These are phyloP conservation scores for Apocheima hispidaria DNA, from an alignment of 2,888 invertebrate genomes.

Conservation along the genomic window DNA sequence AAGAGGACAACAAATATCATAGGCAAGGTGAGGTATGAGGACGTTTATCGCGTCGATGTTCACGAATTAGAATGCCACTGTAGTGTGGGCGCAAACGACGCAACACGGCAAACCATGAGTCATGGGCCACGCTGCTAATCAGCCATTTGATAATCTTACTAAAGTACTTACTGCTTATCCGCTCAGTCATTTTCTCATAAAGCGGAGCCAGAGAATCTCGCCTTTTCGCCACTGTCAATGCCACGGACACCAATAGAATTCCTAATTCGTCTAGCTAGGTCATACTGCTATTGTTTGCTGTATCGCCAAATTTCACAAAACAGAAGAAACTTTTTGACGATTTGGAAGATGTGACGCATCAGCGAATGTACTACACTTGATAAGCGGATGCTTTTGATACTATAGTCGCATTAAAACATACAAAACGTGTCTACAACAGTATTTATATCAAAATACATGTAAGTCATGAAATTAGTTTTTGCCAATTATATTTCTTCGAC, in stretches of 20 bases:
- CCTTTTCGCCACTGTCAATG: slow-evolving; percentile 24
- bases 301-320: slow-evolving; percentile 15
- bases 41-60: slow-evolving; percentile 47
- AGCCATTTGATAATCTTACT: slow-evolving; percentile 40
- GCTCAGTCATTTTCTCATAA: slow-evolving; percentile 24
- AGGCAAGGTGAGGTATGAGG: slow-evolving; percentile 57
- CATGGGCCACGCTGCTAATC: slow-evolving; percentile 39
- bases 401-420: too few relatives aligned
- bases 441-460: too few relatives aligned
- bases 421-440: too few relatives aligned
- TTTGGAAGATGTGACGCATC: background rate
- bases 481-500: too few relatives aligned
- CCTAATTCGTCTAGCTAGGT: slow-evolving; percentile 29
- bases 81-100: slow-evolving; percentile 43
- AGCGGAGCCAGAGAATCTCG: slow-evolving; percentile 21
- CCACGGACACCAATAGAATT: slow-evolving; percentile 28
- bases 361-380: background rate
- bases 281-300: slow-evolving; percentile 17
- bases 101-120: slow-evolving; percentile 43
- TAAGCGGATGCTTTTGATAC: background rate
- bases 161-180: slow-evolving; percentile 37
- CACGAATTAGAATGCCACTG: slow-evolving; percentile 32
- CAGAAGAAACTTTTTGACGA: background rate
- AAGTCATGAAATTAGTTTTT: too few relatives aligned
- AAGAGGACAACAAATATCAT: slow-evolving; percentile 52